Evolutionary conservation across 2,888 invertebrate genomes (phyloP), one percentile per base, ranked within the genome.

Genomic region (Caradrina clavipalpis): DNA sequence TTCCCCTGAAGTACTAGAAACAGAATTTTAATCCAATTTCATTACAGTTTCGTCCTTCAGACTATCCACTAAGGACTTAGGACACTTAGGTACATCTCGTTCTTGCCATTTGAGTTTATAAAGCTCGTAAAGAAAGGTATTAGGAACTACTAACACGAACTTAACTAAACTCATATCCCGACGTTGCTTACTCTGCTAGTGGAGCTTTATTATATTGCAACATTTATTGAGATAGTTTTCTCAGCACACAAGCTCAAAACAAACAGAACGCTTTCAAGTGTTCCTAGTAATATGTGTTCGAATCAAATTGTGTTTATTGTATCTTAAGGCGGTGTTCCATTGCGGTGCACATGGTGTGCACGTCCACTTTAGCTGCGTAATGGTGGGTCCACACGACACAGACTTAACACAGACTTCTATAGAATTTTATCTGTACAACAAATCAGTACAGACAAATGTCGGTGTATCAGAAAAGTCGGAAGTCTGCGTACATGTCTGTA

Each of bases 231-330:
- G 19, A 53, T 61, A 58, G 63, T 76, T 59, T 59, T 49, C 22
- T 45, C 21, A 35, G 50, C 57, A 54, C 53, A 61, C 42, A 73
- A 78, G 57, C 47, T 31, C 21, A 65, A 59, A 39, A 53, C 63
- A 76, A 80, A 80, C 59, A 61, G 35, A 45, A 22, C n/a, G 21
- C 50, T 68, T 57, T 55, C 17, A 47, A 56, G 61, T 35, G 22
- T 74, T 62, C 54, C 19, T 60, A 75, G 61, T 60, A 75, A 65
- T 65, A 75, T 58, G 39, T 11, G 50, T 55, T 76, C 61, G 50
- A 62, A 69, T 62, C 61, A 69, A 69, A 62, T 75, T 50, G 47
- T 42, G 62, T 69, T 76, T 76, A 77, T 62, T 75, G 80, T 39
- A 39, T 0, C 1, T 35, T 35, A 35, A 35, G 35, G 35, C 8